Base-by-base conservation (phyloP, 2,113 vertebrate genomes). In the Anseranas semipalmata region DNA sequence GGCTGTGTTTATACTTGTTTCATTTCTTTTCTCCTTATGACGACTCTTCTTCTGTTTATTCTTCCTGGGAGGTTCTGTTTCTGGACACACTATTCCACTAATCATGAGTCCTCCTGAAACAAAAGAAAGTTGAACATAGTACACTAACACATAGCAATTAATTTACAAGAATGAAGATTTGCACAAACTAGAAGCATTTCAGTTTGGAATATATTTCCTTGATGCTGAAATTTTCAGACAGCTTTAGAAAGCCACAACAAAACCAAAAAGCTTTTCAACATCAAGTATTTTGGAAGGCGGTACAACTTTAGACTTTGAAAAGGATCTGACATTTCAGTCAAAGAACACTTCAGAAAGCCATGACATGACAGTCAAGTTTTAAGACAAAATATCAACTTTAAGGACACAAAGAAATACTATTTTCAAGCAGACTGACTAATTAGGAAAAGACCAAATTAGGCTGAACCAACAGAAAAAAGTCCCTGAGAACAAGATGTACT, bases 61-160 rank as follows among this genome's bases (percentile, higher is more conserved):
- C 68, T 59, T 93, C 89, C 43, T 79, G 39, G 7, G 11, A 39
- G 85, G 10, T 56, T 76, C 15, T 78, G 14, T 20, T 88, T 92
- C 66, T 93, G 98, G 97, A 56, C 94, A 96, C 35, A 96, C 24
- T 89, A 98, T 46, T 86, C 97, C 98, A 92, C 68, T 85, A 85
- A 98, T 14, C 37, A 97, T 60, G 89, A 97, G 87, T 25, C 58
- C 90, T 89, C 97, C 98, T 98, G 89, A 96, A 98, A 97, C 39
- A 93, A 86, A 95, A 53, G 28, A 12, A 85, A 75, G 39, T 85
- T 70, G 78, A 63, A 65, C 4, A 30, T 88, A 92, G 48, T 39
- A 77, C 18, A 71, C 43, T 77, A 91, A 66, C 9, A 55, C 10
- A 7, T 1, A 33, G 15, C 25, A 55, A 58, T 15, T 25, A 59